These are phyloP conservation scores for Cinara cedri DNA, from an alignment of 2,888 invertebrate species.

Conservation along the genomic window DNA sequence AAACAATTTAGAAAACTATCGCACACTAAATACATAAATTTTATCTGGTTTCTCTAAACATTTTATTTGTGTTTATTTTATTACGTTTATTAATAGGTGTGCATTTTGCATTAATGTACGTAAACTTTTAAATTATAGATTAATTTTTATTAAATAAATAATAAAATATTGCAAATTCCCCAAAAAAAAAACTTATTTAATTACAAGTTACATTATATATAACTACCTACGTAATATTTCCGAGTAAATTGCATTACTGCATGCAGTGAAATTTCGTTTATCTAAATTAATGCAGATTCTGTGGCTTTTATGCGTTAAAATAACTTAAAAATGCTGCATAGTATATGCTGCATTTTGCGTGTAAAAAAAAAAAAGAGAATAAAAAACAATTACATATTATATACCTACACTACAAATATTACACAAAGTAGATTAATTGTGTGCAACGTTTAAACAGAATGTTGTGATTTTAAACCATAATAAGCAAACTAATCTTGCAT, in stretches of 20 bases:
- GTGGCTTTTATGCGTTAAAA: not conserved
- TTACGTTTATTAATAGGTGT: not conserved
- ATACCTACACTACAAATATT: not conserved
- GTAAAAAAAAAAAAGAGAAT: not conserved
- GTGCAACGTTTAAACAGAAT: not conserved
- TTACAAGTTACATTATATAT: not conserved
- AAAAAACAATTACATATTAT: not conserved
- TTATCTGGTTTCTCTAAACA: no score
- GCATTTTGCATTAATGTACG: no score
- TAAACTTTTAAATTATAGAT: not conserved
- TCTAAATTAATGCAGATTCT: not conserved
- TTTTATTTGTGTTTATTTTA: not conserved
- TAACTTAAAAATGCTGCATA: not conserved
- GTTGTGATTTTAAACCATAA: not conserved
- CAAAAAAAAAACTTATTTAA: not conserved
- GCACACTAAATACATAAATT: not conserved
- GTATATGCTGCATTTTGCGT: not conserved
- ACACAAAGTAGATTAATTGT: slow-evolving; percentile 10
- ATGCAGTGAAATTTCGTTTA: no score
- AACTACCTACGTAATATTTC: not conserved
- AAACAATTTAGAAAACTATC: not conserved
- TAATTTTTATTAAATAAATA: not conserved
- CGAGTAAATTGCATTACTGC: not conserved
- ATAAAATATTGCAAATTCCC: not conserved
- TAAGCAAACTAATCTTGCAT: not conserved